phyloP scores from a whole-genome alignment of 2,797 vertebrate species.

The Ceryle rudis region DNA sequence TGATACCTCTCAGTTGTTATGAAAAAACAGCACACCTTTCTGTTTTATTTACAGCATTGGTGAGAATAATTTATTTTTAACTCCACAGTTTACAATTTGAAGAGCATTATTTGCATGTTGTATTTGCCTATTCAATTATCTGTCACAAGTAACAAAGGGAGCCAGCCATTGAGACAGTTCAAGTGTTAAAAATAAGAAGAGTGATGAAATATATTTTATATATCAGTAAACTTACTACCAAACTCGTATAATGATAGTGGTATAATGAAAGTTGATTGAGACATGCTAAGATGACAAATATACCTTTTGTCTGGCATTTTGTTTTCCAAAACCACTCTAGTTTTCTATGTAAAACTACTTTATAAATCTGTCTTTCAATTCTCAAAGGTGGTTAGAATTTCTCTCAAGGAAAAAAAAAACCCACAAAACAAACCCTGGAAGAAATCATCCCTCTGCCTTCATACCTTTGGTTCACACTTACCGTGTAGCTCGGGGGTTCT shows the following conservation, averaged over 20 bases:
- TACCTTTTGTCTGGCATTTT: background rate
- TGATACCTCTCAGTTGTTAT: background rate
- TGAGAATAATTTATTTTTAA: background rate
- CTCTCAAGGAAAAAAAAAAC: background rate
- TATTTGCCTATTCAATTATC: background rate
- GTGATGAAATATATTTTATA: background rate
- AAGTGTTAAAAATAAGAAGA: background rate
- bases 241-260: background rate
- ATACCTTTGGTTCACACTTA: slow-evolving; percentile 34
- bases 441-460: background rate
- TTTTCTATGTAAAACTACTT: background rate
- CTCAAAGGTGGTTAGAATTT: background rate
- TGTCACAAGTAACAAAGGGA: background rate
- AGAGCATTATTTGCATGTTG: background rate
- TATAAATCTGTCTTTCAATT: background rate
- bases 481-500: background rate
- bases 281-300: background rate
- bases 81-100: rapidly evolving
- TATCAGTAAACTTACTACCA: background rate
- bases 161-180: background rate
- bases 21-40: background rate
- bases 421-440: background rate
- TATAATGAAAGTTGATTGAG: background rate
- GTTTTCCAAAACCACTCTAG: background rate
- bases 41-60: background rate